A percentile compares a stretch with the other conserved stretches of the same genome.
These are phyloP conservation scores for Pogonognathellus flavescens DNA, from an alignment of 1,140 invertebrate genomes.

Conservation along the genomic window DNA sequence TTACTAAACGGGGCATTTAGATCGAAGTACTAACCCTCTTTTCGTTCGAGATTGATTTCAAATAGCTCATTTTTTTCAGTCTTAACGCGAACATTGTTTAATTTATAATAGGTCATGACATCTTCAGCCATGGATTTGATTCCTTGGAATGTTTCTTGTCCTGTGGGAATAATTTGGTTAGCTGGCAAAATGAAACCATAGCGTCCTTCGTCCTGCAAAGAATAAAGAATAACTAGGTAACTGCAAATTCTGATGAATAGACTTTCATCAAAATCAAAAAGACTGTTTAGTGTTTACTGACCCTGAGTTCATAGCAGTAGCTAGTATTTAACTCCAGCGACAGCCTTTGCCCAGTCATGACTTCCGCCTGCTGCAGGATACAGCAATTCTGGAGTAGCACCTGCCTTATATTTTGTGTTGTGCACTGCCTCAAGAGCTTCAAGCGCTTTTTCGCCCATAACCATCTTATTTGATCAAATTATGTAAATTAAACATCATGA, in stretches of 20 bases:
- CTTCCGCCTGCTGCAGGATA: slow-evolving; percentile 62
- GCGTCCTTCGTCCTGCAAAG: slow-evolving; percentile 59
- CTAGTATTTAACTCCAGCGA: slow-evolving; percentile 68
- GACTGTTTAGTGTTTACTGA: no score
- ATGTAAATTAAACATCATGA: neutral
- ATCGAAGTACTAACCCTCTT: neutral
- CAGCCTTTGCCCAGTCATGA: slow-evolving; percentile 66
- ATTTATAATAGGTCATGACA: slow-evolving; percentile 56
- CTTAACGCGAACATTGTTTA: neutral
- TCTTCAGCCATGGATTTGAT: slow-evolving; percentile 66
- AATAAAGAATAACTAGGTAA: no score
- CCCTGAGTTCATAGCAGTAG: slow-evolving; percentile 65
- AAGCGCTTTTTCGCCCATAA: slow-evolving; percentile 58
- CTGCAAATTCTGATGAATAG: no score
- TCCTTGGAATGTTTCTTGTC: slow-evolving; percentile 64
- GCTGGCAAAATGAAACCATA: slow-evolving; percentile 61
- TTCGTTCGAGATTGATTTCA: slow-evolving; percentile 19
- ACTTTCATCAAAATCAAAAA: no score
- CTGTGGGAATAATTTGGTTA: slow-evolving; percentile 62
- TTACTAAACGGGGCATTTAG: neutral
- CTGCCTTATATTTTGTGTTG: slow-evolving; percentile 63
- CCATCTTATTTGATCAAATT: slow-evolving; percentile 43
- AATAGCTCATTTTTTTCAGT: neutral
- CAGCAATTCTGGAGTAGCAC: slow-evolving; percentile 60
- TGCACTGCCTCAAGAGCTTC: slow-evolving; percentile 54